These are phyloP conservation scores for Callipepla squamata DNA, from an alignment of 2,113 vertebrate genomes.

Conservation along the genomic window DNA sequence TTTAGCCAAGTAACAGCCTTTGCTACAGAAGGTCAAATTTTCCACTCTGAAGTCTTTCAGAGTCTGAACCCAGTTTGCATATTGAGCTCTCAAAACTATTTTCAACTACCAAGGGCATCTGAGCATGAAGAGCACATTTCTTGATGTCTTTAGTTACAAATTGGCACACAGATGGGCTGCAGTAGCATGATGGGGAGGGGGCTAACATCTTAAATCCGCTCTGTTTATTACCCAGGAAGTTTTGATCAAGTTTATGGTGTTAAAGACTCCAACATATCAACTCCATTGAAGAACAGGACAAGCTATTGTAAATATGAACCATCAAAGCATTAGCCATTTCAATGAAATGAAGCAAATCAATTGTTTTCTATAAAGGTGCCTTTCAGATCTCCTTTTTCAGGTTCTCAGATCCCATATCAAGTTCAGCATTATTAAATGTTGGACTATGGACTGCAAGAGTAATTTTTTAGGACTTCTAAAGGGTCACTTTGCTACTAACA, in stretches of 20 bases:
- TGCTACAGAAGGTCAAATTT: conserved; percentile 74
- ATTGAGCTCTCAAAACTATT: conserved; percentile 78
- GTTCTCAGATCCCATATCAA: conserved; percentile 66
- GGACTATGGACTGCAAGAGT: conserved; percentile 55
- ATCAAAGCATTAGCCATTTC: conserved; percentile 86
- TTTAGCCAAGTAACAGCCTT: conserved; percentile 31
- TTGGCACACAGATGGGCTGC: conserved; percentile 76
- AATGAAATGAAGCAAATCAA: conserved; percentile 86
- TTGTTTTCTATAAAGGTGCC: conserved; percentile 82
- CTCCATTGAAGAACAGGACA: conserved; percentile 77
- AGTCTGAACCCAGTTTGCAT: conserved; percentile 74
- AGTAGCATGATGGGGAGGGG: conserved; percentile 42
- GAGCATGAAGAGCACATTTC: conserved; percentile 81
- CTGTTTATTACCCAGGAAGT: conserved; percentile 82
- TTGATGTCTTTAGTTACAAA: conserved; percentile 80
- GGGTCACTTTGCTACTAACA: conserved; percentile 64
- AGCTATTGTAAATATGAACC: conserved; percentile 84
- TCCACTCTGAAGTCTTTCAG: conserved; percentile 72
- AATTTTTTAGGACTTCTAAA: conserved; percentile 63
- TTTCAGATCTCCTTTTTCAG: conserved; percentile 81
- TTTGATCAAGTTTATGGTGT: conserved; percentile 83
- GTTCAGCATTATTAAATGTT: conserved; percentile 71
- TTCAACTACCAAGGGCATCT: conserved; percentile 70
- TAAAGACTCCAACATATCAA: conserved; percentile 80
- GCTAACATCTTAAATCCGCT: conserved; percentile 67